Conservation (phyloP, 2,797 vertebrate genomes). For the Gymnoscopelus braueri region DNA sequence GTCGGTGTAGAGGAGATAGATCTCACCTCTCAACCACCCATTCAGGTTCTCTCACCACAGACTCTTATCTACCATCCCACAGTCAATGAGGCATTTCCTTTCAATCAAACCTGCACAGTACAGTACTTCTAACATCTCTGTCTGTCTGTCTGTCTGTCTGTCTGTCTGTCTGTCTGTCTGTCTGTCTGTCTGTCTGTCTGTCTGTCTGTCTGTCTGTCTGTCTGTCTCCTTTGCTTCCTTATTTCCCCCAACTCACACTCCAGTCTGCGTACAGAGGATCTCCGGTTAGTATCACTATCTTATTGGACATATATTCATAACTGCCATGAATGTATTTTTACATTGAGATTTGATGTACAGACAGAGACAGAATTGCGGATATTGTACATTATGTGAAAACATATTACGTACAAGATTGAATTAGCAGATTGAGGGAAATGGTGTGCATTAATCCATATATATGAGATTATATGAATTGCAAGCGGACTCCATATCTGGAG, state of each 20-base stretch:
- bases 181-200: conserved; percentile 1
- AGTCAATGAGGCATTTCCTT: conserved; percentile 61
- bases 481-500: not conserved
- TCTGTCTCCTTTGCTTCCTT: conserved; percentile 42
- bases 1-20: conserved; percentile 67
- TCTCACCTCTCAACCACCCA: conserved; percentile 59
- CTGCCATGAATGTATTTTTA: conserved; percentile 24
- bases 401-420: conserved; percentile 10
- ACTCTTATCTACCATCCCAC: conserved; percentile 58
- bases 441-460: conserved; percentile 24
- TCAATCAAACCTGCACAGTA: conserved; percentile 52
- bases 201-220: conserved; percentile 14
- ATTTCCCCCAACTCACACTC: conserved; percentile 25
- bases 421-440: conserved; percentile 23
- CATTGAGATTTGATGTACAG: conserved; percentile 22
- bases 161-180: conserved; percentile 9
- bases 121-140: conserved; percentile 47
- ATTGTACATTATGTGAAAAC: conserved; percentile 43
- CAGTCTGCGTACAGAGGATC: conserved; percentile 98
- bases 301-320: conserved; percentile 33
- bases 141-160: conserved; percentile 16
- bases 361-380: conserved; percentile 41
- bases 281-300: conserved; percentile 89
- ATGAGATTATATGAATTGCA: conserved; percentile 27
- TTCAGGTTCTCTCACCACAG: conserved; percentile 65